Conservation (phyloP, 2,888 invertebrate species). For the Machimus rusticus region DNA sequence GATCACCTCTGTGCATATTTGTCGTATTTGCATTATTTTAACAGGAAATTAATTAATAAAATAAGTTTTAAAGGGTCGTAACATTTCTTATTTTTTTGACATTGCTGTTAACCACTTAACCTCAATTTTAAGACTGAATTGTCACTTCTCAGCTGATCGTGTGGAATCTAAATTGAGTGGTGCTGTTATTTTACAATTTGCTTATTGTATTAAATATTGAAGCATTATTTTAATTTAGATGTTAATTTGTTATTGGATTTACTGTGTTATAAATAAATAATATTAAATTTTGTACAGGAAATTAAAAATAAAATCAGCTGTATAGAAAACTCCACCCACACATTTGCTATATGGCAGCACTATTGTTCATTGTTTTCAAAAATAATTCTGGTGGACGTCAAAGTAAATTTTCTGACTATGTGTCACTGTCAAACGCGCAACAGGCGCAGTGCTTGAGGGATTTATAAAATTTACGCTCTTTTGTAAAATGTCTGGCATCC, state of each 20-base stretch:
- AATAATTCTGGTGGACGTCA: neutral
- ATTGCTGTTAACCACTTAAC: neutral
- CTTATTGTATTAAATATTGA: too few species aligned
- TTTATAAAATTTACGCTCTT: neutral
- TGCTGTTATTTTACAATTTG: too few species aligned
- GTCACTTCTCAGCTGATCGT: neutral
- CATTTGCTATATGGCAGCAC: neutral
- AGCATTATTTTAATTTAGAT: too few species aligned
- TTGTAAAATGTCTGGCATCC: neutral
- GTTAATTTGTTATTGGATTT: too few species aligned
- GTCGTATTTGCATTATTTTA: neutral
- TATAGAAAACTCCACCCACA: neutral
- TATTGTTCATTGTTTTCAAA: neutral
- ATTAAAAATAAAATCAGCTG: too few species aligned
- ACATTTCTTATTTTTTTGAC: neutral
- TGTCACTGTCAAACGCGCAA: neutral
- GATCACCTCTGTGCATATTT: neutral
- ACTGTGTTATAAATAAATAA: too few species aligned
- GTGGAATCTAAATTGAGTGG: neutral
- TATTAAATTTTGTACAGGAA: neutral
- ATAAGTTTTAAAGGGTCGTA: neutral
- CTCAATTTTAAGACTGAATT: neutral
- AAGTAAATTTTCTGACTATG: conserved; percentile 2
- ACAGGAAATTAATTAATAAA: neutral
- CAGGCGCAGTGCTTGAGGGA: neutral